phyloP scores from a whole-genome alignment of 2,888 invertebrate species.

The Fabriciana adippe region DNA sequence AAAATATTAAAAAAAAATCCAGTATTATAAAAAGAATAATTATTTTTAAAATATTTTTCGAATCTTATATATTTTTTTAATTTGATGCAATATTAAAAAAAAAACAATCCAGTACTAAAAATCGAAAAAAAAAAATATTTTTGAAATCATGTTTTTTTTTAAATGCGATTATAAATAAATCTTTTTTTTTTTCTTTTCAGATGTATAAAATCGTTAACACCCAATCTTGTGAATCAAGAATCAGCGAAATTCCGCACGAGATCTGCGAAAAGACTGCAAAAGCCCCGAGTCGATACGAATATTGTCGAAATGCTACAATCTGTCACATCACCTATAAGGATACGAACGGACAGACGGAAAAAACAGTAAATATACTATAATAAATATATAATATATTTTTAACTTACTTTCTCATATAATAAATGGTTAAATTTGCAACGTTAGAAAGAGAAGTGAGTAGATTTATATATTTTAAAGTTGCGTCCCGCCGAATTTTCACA shows the following conservation, averaged over 20 bases:
- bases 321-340: conserved; percentile 54
- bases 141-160: no score
- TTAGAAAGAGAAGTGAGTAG: no score
- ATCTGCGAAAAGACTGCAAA: conserved; percentile 61
- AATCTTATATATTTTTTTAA: no score
- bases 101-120: no score
- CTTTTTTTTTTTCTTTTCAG: conserved; percentile 47
- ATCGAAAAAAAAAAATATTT: no score
- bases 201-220: conserved; percentile 71
- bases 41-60: no score
- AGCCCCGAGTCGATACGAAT: conserved; percentile 46
- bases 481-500: no score
- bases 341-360: conserved; percentile 41
- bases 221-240: conserved; percentile 56
- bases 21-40: no score
- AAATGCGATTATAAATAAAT: neutral
- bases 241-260: conserved; percentile 65
- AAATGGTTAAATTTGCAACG: no score
- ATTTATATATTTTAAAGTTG: no score
- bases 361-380: conserved; percentile 26
- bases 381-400: neutral
- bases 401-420: neutral
- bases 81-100: no score
- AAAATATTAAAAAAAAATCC: no score
- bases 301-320: conserved; percentile 54